Evolutionary conservation across 2,797 vertebrate species (phyloP), one percentile per base, ranked within the genome.

Genomic region (Thunnus albacares): DNA sequence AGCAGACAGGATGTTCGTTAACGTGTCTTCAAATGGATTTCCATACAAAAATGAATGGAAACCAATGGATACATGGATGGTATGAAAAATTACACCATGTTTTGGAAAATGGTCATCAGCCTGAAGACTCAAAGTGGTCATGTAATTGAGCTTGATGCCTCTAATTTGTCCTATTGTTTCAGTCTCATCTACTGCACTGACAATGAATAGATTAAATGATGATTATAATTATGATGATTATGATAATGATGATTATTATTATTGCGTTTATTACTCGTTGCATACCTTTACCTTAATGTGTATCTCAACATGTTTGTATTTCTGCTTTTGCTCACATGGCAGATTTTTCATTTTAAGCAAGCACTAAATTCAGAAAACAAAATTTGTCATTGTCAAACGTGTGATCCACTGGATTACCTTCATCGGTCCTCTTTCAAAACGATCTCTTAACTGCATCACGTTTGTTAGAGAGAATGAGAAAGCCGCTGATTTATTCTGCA

Each of bases 401-500:
- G 30, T 33, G 30, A 33, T 33, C 30, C 30, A 33, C 30, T 33
- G 30, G 30, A 33, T 33, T 33, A 33, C 6, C 30, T 6, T 33
- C 6, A 33, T 33, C 5, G 1, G 30, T 33, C 22, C 28, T 13
- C 33, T 22, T 56, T 56, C 0, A 56, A 45, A 51, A 43, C 10
- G 2, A 76, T 17, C 45, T 49, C 17, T 22, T 13, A 28, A 28
- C 2, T 6, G 22, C 22, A 58, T 62, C 51, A 70, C 56, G 75
- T 38, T 49, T 22, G 35, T 38, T 1, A 5, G 9, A 58, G 51
- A 28, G 6, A 18, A 12, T 14, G 2, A 45, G n/a, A 55, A 51
- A 45, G 8, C 3, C 15, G 5, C 2, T 7, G 12, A 26, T 6
- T 1, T 3, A 2, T 10, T 68, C 72, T 84, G 84, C 85, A 87